A percentile compares a stretch with the other conserved stretches of the same genome.
Conservation (phyloP, 2,888 invertebrate genomes). For the Harmothoe impar region DNA sequence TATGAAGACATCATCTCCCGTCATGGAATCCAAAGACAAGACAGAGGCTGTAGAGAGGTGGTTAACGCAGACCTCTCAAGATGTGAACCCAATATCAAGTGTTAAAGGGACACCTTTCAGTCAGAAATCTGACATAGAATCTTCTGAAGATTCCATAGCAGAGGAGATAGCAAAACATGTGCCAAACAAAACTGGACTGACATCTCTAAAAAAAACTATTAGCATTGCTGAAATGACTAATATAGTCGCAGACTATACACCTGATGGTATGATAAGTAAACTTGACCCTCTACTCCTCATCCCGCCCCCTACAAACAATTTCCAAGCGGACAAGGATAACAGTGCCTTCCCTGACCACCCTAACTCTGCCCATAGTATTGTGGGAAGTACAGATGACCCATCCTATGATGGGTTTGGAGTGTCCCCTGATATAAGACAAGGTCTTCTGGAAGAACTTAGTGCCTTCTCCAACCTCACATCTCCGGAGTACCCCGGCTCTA, state of each 20-base stretch:
- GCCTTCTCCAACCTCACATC: constrained; percentile 42
- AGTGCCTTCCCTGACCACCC: background rate
- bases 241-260: background rate
- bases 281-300: background rate
- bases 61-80: background rate
- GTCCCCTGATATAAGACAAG: background rate
- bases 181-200: background rate
- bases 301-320: background rate
- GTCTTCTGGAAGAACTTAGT: constrained; percentile 50
- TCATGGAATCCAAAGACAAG: background rate
- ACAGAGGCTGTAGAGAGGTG: background rate
- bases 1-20: background rate
- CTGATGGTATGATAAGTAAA: background rate
- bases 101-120: background rate
- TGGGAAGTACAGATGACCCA: constrained; percentile 31
- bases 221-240: background rate
- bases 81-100: background rate
- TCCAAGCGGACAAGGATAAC: background rate
- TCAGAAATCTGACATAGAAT: background rate
- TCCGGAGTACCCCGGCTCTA: background rate
- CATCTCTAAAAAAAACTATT: background rate
- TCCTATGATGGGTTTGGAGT: constrained; percentile 56
- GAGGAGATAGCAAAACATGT: background rate
- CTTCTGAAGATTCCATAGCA: background rate
- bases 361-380: background rate